Evolutionary conservation across 1,140 invertebrate genomes (phyloP), one percentile per base, ranked within the genome.

Genomic region (Musca vetustissima): DNA sequence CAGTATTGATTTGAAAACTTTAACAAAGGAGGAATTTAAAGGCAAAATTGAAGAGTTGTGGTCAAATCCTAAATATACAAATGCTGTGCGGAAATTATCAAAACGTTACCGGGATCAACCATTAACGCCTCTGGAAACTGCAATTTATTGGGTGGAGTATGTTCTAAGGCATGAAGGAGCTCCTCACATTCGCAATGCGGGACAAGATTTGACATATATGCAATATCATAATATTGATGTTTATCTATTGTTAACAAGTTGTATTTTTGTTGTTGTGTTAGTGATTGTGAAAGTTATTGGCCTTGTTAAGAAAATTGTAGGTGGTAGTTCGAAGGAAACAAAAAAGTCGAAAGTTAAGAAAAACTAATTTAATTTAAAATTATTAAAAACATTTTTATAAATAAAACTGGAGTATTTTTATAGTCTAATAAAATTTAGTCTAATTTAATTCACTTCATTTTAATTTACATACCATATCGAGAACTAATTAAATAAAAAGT

Each of bases 121-220:
- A 2, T 70, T 83, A 8, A 75, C 79, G 1, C 87, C 91, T 0
- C 52, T 91, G 67, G 87, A 92, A 32, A 88, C 86, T 0, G 89
- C 89, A 0, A 83, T 90, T 0, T 92, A 87, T 83, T 92, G 90
- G 89, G 84, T 86, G 0, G 91, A 93, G 74, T 88, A 91, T 70
- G 84, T 91, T 0, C 83, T 87, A 0, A 84, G 84, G 14, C 83
- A 88, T 66, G 75, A 82, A 43, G 82, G 82, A 0, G 80, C 82
- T 1, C 67, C 78, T 0, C 75, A 79, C 49, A 69, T 83, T 69
- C 71, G 75, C 0, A 68, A 73, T 2, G 24, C 72, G 1, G 69
- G 76, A 32, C 47, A 71, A 1, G 72, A 80, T 49, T 57, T 82
- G 15, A 74, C 48, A 64, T 76, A 69, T 15, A 24, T 79, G 52